These are phyloP conservation scores for Castor canadensis DNA, from an alignment of 2,113 vertebrate genomes.

Conservation along the genomic window DNA sequence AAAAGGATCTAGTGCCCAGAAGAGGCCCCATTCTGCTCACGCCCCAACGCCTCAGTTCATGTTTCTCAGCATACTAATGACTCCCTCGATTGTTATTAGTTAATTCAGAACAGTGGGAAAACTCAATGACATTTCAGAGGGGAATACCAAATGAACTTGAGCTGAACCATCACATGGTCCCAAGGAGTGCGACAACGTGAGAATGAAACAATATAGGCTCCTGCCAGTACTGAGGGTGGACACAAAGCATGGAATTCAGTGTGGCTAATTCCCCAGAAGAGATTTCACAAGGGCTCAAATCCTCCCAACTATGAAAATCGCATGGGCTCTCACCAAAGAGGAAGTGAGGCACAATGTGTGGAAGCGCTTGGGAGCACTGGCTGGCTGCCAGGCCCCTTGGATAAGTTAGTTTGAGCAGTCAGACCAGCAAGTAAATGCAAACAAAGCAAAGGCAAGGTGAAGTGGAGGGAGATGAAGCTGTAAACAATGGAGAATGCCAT, in stretches of 20 bases:
- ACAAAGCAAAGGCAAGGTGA: not conserved
- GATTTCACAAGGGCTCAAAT: slow-evolving; percentile 65
- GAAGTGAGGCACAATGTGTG: slow-evolving; percentile 62
- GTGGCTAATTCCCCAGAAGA: slow-evolving; percentile 64
- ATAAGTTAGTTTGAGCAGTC: not conserved
- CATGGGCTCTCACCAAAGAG: slow-evolving; percentile 42
- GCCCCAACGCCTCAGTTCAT: not conserved
- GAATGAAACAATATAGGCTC: slow-evolving; percentile 47
- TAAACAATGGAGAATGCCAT: not conserved
- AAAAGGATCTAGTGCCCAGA: not conserved
- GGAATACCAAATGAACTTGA: slow-evolving; percentile 72
- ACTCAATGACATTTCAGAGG: not conserved
- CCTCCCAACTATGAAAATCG: slow-evolving; percentile 70
- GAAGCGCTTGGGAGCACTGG: slow-evolving; percentile 50
- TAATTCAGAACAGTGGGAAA: slow-evolving; percentile 52
- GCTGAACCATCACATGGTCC: slow-evolving; percentile 46
- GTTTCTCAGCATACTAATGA: slow-evolving; percentile 46
- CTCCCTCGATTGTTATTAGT: slow-evolving; percentile 26
- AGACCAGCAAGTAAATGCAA: not conserved
- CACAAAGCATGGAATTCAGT: slow-evolving; percentile 63
- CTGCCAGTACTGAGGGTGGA: slow-evolving; percentile 51
- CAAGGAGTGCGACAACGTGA: not conserved
- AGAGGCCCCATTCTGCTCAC: not conserved
- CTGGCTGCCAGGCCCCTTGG: slow-evolving; percentile 4
- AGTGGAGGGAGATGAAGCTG: not conserved